These are phyloP conservation scores for Agrotis segetum DNA, from an alignment of 2,888 invertebrate genomes.

Conservation along the genomic window DNA sequence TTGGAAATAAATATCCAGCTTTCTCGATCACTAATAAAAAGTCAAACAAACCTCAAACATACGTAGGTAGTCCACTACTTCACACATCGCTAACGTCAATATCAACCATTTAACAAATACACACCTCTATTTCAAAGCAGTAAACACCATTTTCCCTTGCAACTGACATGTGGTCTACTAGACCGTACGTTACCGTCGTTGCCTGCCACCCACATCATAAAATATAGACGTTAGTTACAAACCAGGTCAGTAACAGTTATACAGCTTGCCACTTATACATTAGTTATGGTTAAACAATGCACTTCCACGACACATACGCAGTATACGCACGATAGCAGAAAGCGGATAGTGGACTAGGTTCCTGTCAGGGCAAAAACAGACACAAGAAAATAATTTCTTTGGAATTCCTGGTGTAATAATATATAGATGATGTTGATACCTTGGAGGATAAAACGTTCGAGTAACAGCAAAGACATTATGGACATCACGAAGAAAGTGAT, in stretches of 20 bases:
- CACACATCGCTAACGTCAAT: constrained; percentile 19
- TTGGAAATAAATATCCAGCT: too few species aligned
- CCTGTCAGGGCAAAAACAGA: constrained; percentile 33
- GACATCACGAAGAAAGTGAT: too few species aligned
- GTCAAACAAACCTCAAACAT: not conserved
- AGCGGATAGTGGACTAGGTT: constrained; percentile 13
- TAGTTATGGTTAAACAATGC: constrained; percentile 55
- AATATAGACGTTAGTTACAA: constrained; percentile 29
- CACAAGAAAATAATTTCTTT: constrained; percentile 36
- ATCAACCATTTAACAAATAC: not conserved
- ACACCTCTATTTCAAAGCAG: not conserved
- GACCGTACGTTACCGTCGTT: not conserved
- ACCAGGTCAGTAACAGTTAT: constrained; percentile 58
- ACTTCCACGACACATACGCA: constrained; percentile 36
- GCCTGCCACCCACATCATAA: constrained; percentile 50
- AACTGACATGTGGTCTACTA: not conserved
- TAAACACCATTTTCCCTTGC: not conserved
- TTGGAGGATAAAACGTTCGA: not conserved
- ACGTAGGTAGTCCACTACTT: constrained; percentile 27
- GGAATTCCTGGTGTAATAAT: constrained; percentile 11
- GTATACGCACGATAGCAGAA: too few species aligned
- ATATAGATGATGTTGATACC: not conserved
- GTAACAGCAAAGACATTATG: too few species aligned
- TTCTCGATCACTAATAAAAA: not conserved
- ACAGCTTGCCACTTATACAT: constrained; percentile 44